These are phyloP conservation scores for Catharus ustulatus DNA, from an alignment of 2,797 vertebrate species.

Conservation along the genomic window DNA sequence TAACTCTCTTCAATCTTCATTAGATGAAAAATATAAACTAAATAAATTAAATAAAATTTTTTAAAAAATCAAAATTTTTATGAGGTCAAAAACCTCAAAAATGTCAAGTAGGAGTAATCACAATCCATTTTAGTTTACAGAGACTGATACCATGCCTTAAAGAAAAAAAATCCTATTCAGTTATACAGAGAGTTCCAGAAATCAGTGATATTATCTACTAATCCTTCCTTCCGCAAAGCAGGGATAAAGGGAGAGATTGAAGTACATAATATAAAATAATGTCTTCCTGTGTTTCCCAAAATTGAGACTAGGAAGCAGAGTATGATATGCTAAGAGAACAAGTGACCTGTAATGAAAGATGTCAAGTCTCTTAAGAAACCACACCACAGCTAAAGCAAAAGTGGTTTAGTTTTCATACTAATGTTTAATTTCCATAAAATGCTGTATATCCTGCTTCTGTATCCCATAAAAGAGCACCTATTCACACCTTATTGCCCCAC, in stretches of 20 bases:
- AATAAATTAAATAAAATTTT: background rate
- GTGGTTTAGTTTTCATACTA: background rate
- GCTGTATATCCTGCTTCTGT: background rate
- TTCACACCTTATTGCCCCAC: background rate
- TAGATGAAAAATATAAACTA: background rate
- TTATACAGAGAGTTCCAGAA: background rate
- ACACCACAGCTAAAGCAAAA: background rate
- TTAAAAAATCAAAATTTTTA: background rate
- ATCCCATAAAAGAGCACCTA: background rate
- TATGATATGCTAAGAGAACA: background rate
- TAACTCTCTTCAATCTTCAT: background rate
- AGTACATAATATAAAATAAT: background rate
- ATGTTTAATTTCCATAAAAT: background rate
- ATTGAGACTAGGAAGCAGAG: background rate
- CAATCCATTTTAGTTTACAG: background rate
- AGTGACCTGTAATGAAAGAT: background rate
- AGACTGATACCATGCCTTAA: fast-evolving
- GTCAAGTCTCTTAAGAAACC: background rate
- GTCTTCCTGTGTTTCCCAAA: background rate
- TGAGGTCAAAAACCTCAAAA: background rate
- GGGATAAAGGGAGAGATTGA: background rate
- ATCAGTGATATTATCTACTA: background rate
- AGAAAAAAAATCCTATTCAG: background rate
- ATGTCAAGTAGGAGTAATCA: background rate
- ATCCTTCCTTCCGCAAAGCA: background rate